Base-by-base conservation (phyloP, 2,888 invertebrate genomes). In the Rambutsinella grinnellia region DNA sequence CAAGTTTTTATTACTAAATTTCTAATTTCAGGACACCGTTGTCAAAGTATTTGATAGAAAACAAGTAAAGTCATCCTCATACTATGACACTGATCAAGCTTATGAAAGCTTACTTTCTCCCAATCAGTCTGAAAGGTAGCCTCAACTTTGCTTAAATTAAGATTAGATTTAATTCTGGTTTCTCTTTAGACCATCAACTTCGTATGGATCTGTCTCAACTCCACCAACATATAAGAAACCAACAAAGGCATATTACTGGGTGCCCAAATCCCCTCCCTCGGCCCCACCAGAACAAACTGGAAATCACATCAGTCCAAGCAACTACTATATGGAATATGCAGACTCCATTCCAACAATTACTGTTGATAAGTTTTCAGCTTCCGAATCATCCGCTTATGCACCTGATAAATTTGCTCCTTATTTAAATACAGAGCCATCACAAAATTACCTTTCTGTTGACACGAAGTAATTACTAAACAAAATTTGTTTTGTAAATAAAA, bases 361-460 rank as follows among this genome's bases (percentile, higher is more conserved):
- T 1, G 75, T 79, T 2, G 77, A 77, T 24, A 70, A 75, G n/a
- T 70, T 75, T n/a, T 78, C 76, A 15, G 56, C 36, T 24, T 61
- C 60, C 0, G 60, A 60, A 28, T 23, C 5, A 17, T 5, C 19
- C 8, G 6, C 68, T 2, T 51, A 58, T 15, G 10, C 19, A 8
- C 17, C 67, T 10, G 56, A 46, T n/a, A 19, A 23, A 36, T 19
- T 44, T 10, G 2, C 53, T 1, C 23, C 47, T 17, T 57, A 21
- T 21, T n/a, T 23, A 3, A 2, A 0, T n/a, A n/a, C 68, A 21
- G 36, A 49, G 19, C 17, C 46, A 49, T 10, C 24, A n/a, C 23
- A 76, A n/a, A 67, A 80, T 47, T 79, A 79, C 63, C 63, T 82
- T 3, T 76, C 80, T 1, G 80, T 81, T 0, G 81, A 81, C 36